These are phyloP conservation scores for Strongylocentrotus purpuratus DNA, from an alignment of 35 echinoderm and acorn worm genomes.

Conservation along the genomic window DNA sequence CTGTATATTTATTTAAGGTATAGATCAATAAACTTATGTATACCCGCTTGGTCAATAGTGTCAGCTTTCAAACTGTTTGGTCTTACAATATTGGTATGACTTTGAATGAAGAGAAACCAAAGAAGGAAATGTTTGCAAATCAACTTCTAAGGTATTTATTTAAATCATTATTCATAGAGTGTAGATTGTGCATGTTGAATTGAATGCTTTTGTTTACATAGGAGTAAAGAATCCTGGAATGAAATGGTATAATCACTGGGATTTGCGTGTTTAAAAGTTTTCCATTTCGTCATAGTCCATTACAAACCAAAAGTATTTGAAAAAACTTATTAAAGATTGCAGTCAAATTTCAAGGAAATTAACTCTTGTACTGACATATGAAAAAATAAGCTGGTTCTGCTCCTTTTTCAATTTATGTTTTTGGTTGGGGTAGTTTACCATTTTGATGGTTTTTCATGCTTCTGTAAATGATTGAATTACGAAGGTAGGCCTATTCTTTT, in stretches of 20 bases:
- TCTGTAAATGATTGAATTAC: neutral
- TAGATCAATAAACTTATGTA: neutral
- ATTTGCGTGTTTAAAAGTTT: neutral
- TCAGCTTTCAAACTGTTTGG: neutral
- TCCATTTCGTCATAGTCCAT: neutral
- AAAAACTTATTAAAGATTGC: neutral
- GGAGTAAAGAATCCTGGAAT: neutral
- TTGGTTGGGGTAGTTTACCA: too few relatives aligned
- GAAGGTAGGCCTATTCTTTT: neutral
- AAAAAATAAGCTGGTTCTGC: neutral
- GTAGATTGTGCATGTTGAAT: neutral
- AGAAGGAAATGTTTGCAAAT: neutral
- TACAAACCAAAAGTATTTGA: neutral
- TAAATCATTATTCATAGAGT: slow-evolving; percentile 19
- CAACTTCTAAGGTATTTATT: neutral
- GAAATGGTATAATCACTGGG: neutral
- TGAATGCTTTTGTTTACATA: neutral
- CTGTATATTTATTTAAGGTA: neutral
- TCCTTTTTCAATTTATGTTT: too few relatives aligned
- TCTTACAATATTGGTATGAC: neutral
- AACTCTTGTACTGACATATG: neutral
- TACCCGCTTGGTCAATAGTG: neutral
- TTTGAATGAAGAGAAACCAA: neutral
- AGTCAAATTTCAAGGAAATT: neutral
- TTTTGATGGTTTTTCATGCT: neutral